These are phyloP conservation scores for Athalia rosae DNA, from an alignment of 2,888 invertebrate species.

Conservation along the genomic window DNA sequence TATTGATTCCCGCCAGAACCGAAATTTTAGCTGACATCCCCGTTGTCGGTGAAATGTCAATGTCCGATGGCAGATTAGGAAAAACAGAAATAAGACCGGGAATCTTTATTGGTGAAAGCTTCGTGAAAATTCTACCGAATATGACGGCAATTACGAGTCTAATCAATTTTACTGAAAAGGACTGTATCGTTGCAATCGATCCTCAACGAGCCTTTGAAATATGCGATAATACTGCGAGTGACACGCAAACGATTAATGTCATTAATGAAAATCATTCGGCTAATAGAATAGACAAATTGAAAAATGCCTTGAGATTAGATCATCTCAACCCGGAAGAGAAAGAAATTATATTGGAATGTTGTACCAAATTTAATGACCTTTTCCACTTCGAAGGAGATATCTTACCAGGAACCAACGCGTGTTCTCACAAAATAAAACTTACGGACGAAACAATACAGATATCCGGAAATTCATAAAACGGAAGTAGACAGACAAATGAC, in stretches of 20 bases:
- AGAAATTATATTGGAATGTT: neutral
- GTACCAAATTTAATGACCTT: neutral
- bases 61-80: too few species aligned
- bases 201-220: too few species aligned
- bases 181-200: too few species aligned
- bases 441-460: neutral
- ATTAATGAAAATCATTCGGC: too few species aligned
- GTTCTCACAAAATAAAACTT: neutral
- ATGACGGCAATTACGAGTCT: too few species aligned
- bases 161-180: too few species aligned
- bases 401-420: neutral
- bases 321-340: slow-evolving; percentile 1
- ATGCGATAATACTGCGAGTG: too few species aligned
- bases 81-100: too few species aligned
- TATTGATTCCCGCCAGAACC: slow-evolving; percentile 1
- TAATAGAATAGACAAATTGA: neutral
- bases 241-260: too few species aligned
- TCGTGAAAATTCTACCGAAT: too few species aligned
- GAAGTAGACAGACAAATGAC: slow-evolving; percentile 21
- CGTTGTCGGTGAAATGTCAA: neutral
- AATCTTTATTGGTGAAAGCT: neutral
- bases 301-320: neutral
- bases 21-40: slow-evolving; percentile 1
- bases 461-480: slow-evolving; percentile 10
- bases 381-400: neutral